Evolutionary conservation across 2,113 vertebrate species (phyloP).

Genomic region (Chloroceryle aenea): DNA sequence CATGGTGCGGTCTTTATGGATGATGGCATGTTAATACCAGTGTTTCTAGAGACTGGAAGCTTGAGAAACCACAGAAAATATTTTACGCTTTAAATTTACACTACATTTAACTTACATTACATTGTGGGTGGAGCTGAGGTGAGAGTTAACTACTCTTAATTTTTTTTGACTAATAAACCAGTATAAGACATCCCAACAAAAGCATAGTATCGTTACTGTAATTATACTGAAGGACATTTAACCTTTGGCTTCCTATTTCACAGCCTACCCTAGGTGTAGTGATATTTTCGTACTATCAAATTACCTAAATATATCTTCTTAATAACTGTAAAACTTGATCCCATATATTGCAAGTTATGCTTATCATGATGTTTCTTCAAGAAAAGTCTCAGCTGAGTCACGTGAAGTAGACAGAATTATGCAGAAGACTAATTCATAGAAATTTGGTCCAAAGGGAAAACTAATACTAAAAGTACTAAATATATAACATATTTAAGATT

Average conservation of each 20-base stretch:
- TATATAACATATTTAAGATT: background rate
- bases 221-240: background rate
- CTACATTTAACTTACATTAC: background rate
- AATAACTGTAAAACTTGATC: background rate
- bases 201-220: background rate
- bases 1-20: background rate
- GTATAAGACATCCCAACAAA: background rate
- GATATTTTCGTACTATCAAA: background rate
- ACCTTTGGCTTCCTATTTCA: background rate
- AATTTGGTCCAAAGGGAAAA: background rate
- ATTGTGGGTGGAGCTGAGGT: background rate
- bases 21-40: background rate
- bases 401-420: background rate
- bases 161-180: slow-evolving; percentile 1
- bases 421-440: background rate
- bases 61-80: background rate
- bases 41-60: background rate
- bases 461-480: background rate
- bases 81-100: background rate
- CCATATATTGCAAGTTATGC: background rate
- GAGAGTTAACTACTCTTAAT: background rate
- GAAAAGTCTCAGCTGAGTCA: background rate
- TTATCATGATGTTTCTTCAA: background rate
- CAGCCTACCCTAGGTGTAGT: background rate
- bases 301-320: background rate